Evolutionary conservation across 2,888 invertebrate genomes (phyloP).

Genomic region (Lordiphosa fenestrarum): DNA sequence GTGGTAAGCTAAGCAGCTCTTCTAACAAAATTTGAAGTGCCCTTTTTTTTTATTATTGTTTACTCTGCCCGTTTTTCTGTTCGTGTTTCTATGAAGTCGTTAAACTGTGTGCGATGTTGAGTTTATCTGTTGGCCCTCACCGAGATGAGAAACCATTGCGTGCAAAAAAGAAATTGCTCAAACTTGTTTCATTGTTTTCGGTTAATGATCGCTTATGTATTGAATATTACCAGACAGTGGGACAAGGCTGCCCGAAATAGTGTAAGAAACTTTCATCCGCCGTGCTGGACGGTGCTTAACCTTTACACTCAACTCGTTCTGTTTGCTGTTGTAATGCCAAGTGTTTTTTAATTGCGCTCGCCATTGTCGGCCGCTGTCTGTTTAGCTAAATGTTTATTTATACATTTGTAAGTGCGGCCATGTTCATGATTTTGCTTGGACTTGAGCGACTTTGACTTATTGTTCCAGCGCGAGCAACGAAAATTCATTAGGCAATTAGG

Average conservation of each 20-base stretch:
- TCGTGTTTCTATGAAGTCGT: slow-evolving; percentile 42
- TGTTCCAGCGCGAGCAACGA: slow-evolving; percentile 1
- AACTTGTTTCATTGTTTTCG: slow-evolving; percentile 12
- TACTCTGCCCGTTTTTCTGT: slow-evolving; percentile 4
- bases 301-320: slow-evolving; percentile 10
- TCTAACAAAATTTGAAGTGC: too few species aligned
- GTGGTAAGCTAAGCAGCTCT: too few species aligned
- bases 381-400: slow-evolving; percentile 42
- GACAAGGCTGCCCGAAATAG: background rate
- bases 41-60: too few species aligned
- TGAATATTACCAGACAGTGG: slow-evolving; percentile 18
- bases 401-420: slow-evolving; percentile 8
- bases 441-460: slow-evolving; percentile 21
- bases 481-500: slow-evolving; percentile 35
- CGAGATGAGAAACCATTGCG: slow-evolving; percentile 34
- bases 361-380: slow-evolving; percentile 35
- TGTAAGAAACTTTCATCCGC: slow-evolving; percentile 17
- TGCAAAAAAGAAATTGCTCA: slow-evolving; percentile 35
- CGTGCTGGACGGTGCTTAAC: slow-evolving; percentile 18
- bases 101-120: slow-evolving; percentile 32
- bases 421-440: slow-evolving; percentile 8
- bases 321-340: slow-evolving; percentile 61
- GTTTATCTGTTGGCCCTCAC: slow-evolving; percentile 19
- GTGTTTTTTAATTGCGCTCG: slow-evolving; percentile 60
- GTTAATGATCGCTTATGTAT: slow-evolving; percentile 39